Evolutionary conservation across 2,113 vertebrate species (phyloP).

Genomic region (Sturnus vulgaris): DNA sequence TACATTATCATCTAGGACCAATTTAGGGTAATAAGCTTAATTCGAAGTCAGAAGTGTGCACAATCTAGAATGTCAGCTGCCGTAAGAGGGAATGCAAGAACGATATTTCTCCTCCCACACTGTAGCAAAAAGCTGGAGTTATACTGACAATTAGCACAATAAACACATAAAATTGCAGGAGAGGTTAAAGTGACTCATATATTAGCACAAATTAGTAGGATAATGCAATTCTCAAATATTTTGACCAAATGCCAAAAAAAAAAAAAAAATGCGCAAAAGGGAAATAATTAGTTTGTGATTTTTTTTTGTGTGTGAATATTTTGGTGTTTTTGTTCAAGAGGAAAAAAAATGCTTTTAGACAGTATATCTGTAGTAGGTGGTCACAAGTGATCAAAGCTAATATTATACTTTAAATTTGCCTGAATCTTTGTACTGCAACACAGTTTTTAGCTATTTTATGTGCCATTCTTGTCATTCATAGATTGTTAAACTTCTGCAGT

Average conservation of each 20-base stretch:
- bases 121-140: not conserved
- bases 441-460: not conserved
- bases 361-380: not conserved
- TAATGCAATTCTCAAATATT: not conserved
- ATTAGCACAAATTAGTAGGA: not conserved
- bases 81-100: not conserved
- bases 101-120: not conserved
- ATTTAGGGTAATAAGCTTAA: not conserved
- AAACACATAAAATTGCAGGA: not conserved
- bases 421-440: not conserved
- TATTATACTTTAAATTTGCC: not conserved
- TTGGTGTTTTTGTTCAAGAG: too few relatives aligned
- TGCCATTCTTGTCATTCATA: not conserved
- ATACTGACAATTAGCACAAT: not conserved
- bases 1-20: not conserved
- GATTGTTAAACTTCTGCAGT: not conserved
- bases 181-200: not conserved
- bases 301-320: not conserved
- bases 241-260: not conserved
- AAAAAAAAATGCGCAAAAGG: not conserved
- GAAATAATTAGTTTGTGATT: not conserved
- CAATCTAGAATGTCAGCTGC: not conserved
- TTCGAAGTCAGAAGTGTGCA: not conserved
- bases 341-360: accelerated
- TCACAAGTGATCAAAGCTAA: not conserved